Conservation (phyloP, 2,888 invertebrate genomes). For the Cryptus viduatorius region DNA sequence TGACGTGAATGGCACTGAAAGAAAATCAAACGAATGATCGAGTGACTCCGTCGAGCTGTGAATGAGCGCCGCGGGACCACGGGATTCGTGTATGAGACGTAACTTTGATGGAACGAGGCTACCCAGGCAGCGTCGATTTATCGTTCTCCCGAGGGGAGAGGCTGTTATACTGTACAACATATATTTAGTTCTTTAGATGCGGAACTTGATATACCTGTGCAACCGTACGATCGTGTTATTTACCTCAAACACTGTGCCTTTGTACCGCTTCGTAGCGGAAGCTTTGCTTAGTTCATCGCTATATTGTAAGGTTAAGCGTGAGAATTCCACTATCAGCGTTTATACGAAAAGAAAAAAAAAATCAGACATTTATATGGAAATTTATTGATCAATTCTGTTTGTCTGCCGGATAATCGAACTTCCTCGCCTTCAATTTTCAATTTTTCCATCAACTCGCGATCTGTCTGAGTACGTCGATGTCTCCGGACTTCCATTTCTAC, state of each 20-base stretch:
- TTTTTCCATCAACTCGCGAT: not conserved
- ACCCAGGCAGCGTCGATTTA: constrained; percentile 55
- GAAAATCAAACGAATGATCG: constrained; percentile 58
- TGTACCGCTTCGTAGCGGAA: not conserved
- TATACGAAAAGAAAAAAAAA: not conserved
- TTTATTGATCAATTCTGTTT: not conserved
- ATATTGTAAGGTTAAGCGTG: no score
- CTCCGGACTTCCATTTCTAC: not conserved
- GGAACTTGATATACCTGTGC: not conserved
- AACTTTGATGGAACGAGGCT: constrained; percentile 56
- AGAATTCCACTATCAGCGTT: not conserved
- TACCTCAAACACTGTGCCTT: not conserved
- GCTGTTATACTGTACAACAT: constrained; percentile 6
- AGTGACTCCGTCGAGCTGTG: constrained; percentile 33
- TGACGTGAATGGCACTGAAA: constrained; percentile 47
- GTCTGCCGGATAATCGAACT: not conserved
- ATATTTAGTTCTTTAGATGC: constrained; percentile 1
- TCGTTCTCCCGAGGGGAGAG: constrained; percentile 27
- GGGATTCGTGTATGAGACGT: constrained; percentile 4
- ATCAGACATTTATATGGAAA: not conserved
- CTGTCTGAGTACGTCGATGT: no score
- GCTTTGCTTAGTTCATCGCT: not conserved
- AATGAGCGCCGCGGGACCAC: constrained; percentile 35
- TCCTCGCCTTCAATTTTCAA: not conserved
- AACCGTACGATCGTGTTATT: not conserved